A percentile compares a stretch with the other conserved stretches of the same genome.
These are phyloP conservation scores for Neoscelio sp. DNA, from an alignment of 2,888 invertebrate genomes.

Conservation along the genomic window DNA sequence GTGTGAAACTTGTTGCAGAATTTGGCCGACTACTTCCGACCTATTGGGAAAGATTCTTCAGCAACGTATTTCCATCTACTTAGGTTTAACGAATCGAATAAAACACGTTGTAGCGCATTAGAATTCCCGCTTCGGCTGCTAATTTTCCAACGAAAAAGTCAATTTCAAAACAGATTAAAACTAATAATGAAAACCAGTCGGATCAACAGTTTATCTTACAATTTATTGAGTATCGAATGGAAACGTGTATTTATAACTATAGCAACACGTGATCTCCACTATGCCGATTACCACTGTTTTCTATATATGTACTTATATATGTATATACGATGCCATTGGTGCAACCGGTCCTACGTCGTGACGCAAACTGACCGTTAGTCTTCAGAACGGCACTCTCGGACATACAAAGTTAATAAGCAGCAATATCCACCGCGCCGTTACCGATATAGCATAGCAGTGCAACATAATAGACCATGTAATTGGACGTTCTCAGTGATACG, in stretches of 20 bases:
- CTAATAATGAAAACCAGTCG: slow-evolving; percentile 43
- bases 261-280: slow-evolving; percentile 36
- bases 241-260: slow-evolving; percentile 55
- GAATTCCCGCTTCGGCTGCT: not conserved
- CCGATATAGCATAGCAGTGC: slow-evolving; percentile 61
- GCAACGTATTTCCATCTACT: too few relatives aligned
- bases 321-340: slow-evolving; percentile 69
- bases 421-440: slow-evolving; percentile 74
- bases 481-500: slow-evolving; percentile 62
- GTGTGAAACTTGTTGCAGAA: too few relatives aligned
- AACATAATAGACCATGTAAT: slow-evolving; percentile 69
- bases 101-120: too few relatives aligned
- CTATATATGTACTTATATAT: slow-evolving; percentile 19
- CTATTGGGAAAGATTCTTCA: too few relatives aligned
- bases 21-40: too few relatives aligned
- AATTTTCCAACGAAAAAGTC: slow-evolving; percentile 30
- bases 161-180: slow-evolving; percentile 37
- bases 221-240: slow-evolving; percentile 52
- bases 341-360: slow-evolving; percentile 77
- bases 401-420: slow-evolving; percentile 81
- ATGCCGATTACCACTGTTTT: slow-evolving; percentile 38
- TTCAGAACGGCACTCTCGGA: slow-evolving; percentile 73
- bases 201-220: slow-evolving; percentile 42
- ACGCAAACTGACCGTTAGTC: slow-evolving; percentile 74
- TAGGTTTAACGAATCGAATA: too few relatives aligned